Evolutionary conservation across 2,797 vertebrate genomes (phyloP), one percentile per base, ranked within the genome.

Genomic region (Halcyon badia): DNA sequence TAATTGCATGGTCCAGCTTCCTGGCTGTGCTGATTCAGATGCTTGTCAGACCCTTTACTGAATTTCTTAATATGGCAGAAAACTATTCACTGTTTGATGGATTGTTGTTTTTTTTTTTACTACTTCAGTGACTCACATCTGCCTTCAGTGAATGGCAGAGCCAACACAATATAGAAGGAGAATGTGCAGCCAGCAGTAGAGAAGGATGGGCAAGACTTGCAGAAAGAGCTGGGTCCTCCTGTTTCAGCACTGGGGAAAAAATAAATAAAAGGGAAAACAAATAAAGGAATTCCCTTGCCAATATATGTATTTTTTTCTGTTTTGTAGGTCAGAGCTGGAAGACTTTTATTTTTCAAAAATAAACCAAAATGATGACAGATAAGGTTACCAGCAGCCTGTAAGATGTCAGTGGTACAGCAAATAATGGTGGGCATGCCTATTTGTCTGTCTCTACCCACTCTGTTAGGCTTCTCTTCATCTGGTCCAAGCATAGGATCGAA

Each of bases 11-110:
- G 73, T 82, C 39, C 46, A 71, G 0, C 39, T 72, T 90, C 54
- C 83, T 94, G 83, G 54, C 44, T 87, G 18, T 88, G 73, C 62
- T 76, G 70, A 86, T 70, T 89, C 86, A 93, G 54, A 65, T 69
- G 8, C 46, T 65, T 90, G 65, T 58, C 79, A 93, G 39, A 76
- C 35, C 19, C 19, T 83, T 82, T 79, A 57, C 70, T 4, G 5
- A 56, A 54, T 69, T 92, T 66, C 62, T 94, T 87, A 76, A 69
- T 24, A 54, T 56, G 58, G 42, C n/a, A 92, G 70, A 90, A 79
- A 46, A 48, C n/a, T 66, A 60, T 56, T 83, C 73, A n/a, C 12
- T 82, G 91, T 94, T 81, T 78, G 28, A 83, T 86, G 18, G 44
- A 71, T 44, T 84, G n/a, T 11, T 37, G 6, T 5, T 28, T 25